Evolutionary conservation across 2,113 vertebrate species (phyloP), one percentile per base, ranked within the genome.

Genomic region (Erpornis zantholeuca): DNA sequence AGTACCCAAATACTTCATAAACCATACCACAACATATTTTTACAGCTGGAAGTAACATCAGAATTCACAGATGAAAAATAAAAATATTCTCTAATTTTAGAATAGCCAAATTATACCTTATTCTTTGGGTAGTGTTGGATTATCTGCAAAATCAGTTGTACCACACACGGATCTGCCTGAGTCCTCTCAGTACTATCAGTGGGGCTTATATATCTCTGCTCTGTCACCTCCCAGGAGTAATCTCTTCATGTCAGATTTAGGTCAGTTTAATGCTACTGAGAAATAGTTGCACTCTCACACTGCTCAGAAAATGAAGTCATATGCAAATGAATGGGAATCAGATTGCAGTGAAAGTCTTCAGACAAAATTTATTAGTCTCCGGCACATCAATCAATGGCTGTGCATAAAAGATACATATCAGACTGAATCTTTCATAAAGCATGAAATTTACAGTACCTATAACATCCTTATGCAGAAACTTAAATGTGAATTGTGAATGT

Each of bases 301-400:
- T 50, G 21, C 50, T 92, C 75, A 93, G 65, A 89, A 96, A 93
- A 93, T 87, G 69, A 96, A 96, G 21, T 72, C 40, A n/a, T 87
- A 95, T 95, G 94, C 94, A 96, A 95, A 96, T 96, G 57, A 68
- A 88, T 47, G 50, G n/a, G 61, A 92, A 95, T 92, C 77, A 93
- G 38, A 82, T 69, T 92, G 80, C 57, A 93, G 38, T 85, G 77
- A 84, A 94, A 91, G 61, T 59, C 83, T 90, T 95, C 88, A 96
- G 95, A 93, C 65, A 78, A 88, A 92, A 95, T 89, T 87, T 93
- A 93, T 96, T 95, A 89, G 86, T 83, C 78, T 78, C 66, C 36
- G 35, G 45, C 52, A 89, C 50, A 96, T 96, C 95, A 94, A 81
- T 95, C 90, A 91, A 81, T 84, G 83, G 73, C 27, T 89, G 50